phyloP scores from a whole-genome alignment of 2,888 invertebrate genomes.

The Bimastos eiseni region DNA sequence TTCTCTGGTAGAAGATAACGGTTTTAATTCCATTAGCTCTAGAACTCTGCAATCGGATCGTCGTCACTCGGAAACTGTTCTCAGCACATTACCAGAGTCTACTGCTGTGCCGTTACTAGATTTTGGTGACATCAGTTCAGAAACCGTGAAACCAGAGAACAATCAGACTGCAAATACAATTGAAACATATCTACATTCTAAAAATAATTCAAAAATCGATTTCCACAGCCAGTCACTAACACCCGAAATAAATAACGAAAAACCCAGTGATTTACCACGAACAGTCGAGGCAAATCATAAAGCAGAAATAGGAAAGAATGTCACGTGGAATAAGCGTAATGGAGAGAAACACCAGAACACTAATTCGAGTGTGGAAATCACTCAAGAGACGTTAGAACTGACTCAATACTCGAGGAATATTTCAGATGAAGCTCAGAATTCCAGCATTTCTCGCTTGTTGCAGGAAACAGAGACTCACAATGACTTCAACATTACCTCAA shows the following conservation, averaged over 20 bases:
- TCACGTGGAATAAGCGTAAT: neutral
- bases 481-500: neutral
- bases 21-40: neutral
- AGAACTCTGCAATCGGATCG: neutral
- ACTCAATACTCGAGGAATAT: neutral
- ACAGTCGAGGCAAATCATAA: neutral
- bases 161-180: neutral
- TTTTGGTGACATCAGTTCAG: neutral
- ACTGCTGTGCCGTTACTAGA: neutral
- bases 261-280: neutral
- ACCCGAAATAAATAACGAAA: neutral
- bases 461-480: neutral
- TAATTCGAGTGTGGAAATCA: neutral
- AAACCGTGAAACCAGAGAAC: neutral
- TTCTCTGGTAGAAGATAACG: neutral
- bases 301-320: neutral
- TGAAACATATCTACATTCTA: neutral
- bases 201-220: too few species aligned
- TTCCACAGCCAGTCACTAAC: neutral
- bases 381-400: neutral
- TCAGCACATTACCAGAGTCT: neutral
- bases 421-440: neutral
- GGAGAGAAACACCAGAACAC: neutral
- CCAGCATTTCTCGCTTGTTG: neutral
- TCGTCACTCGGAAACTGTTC: too few species aligned